Base-by-base conservation (phyloP, 2,888 invertebrate genomes). In the Atethmia centrago region DNA sequence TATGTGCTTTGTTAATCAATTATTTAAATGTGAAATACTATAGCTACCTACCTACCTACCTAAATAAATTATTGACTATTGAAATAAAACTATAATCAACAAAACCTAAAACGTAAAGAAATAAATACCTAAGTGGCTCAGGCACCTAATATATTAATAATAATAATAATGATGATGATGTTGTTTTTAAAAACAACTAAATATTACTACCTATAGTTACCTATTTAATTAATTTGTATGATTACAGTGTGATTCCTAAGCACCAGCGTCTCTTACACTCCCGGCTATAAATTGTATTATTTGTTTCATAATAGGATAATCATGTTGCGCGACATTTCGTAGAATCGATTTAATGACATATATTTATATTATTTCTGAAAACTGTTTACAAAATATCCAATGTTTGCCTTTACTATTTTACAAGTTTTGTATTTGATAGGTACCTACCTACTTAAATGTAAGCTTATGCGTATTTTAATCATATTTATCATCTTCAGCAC, bases 21-120 rank as follows among this genome's bases (percentile, higher is more conserved):
- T 42, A 16, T 28, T 71, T 14, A 12, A 8, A 36, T 42, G 19
- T 9, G 8, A 21, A 16, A 55, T 16, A 31, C 0, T 16, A 9
- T 28, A 28, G 3, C 2, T 40, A 36, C 0, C 0, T 28, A 28
- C 1, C 2, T 40, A 36, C 0, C 0, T 28, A 28, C 1, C 10
- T 28, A 25, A 45, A 25, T 36, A 12, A 25, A 55, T 36, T 2
- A 14, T 25, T 3, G 9, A 14, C 4, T 2, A 9, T 28, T 25
- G 19, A 14, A 49, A 42, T 55, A 47, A 51, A 53, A 53, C 12
- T 45, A 10, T 42, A 47, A 25, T 25, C 14, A 19, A 47, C 0
- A 25, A 65, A 71, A 56, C 2, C 9, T 56, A 45, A 47, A 14
- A 25, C 14, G 2, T 53, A 25, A 16, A 42, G 69, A 55, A 28